A percentile compares a stretch with the other conserved stretches of the same genome.
phyloP scores from a whole-genome alignment of 2,888 invertebrate genomes.

The Synanthedon formicaeformis region DNA sequence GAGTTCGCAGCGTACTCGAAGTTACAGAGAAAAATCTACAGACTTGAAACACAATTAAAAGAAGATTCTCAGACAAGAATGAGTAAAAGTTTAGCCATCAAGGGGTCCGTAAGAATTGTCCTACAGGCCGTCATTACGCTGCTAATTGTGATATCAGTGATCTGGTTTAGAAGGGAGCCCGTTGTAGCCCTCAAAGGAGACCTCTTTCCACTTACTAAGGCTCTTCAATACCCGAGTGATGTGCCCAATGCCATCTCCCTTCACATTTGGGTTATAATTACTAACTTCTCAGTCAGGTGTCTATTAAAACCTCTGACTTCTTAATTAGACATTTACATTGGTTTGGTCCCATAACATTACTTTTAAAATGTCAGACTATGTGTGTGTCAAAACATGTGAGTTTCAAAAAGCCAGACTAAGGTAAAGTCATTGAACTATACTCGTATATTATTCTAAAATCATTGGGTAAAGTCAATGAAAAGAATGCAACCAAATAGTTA shows the following conservation, averaged over 20 bases:
- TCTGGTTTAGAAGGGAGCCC: slow-evolving; percentile 56
- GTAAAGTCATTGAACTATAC: too few species aligned
- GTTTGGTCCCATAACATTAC: neutral
- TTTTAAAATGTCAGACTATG: neutral
- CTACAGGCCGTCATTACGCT: slow-evolving; percentile 41
- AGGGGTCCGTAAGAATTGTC: slow-evolving; percentile 40
- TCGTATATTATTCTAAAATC: too few species aligned
- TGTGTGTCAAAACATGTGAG: too few species aligned
- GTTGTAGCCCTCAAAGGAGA: slow-evolving; percentile 48
- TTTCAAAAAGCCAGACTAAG: neutral
- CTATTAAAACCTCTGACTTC: slow-evolving; percentile 40
- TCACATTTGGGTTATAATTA: slow-evolving; percentile 58
- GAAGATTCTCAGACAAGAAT: slow-evolving; percentile 45
- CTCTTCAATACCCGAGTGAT: slow-evolving; percentile 52
- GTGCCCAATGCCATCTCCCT: slow-evolving; percentile 55
- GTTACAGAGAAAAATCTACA: slow-evolving; percentile 69
- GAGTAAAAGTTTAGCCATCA: slow-evolving; percentile 45
- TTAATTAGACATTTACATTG: neutral
- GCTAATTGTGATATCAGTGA: slow-evolving; percentile 40
- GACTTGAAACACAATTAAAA: slow-evolving; percentile 57
- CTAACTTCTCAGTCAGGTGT: slow-evolving; percentile 51
- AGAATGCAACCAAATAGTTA: too few species aligned
- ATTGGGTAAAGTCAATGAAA: neutral
- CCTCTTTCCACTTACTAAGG: slow-evolving; percentile 46
- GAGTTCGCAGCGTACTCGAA: slow-evolving; percentile 72